Conservation (phyloP, 1,140 invertebrate genomes). For the Oryctes rhinoceros region DNA sequence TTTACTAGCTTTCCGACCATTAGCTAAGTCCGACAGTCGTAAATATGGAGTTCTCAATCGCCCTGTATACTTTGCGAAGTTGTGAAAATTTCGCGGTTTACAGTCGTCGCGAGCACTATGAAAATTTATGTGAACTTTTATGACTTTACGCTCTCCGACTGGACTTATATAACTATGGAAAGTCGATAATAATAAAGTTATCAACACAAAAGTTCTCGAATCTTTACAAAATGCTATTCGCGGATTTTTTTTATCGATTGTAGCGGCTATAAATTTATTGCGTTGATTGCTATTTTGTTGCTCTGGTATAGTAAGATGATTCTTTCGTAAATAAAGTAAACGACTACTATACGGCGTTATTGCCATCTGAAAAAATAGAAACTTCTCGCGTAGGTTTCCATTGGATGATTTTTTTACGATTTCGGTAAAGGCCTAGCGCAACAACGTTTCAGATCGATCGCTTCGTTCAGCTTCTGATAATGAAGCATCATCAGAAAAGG, state of each 20-base stretch:
- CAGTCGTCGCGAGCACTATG: not conserved
- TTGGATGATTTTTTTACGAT: no score
- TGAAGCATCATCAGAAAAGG: no score
- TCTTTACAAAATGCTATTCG: conserved; percentile 27
- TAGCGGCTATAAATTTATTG: no score
- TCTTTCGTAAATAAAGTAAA: not conserved
- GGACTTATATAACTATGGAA: not conserved
- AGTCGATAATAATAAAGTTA: conserved; percentile 9
- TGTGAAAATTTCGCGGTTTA: not conserved
- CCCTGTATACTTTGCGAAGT: not conserved
- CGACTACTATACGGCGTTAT: no score
- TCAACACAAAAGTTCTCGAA: not conserved
- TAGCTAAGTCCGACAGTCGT: no score
- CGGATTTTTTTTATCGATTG: conserved; percentile 30
- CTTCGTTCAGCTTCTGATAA: no score
- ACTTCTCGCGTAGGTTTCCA: no score
- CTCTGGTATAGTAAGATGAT: not conserved
- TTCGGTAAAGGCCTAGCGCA: no score
- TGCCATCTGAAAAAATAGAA: no score
- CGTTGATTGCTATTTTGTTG: not conserved
- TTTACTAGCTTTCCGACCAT: no score
- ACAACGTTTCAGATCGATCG: no score
- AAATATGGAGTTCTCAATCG: no score
- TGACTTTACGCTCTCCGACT: not conserved
- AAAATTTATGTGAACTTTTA: conserved; percentile 5